Percentiles rank a stretch among this genome's conserved stretches.
Conservation (phyloP, 2,113 vertebrate species). For the Gobius niger region DNA sequence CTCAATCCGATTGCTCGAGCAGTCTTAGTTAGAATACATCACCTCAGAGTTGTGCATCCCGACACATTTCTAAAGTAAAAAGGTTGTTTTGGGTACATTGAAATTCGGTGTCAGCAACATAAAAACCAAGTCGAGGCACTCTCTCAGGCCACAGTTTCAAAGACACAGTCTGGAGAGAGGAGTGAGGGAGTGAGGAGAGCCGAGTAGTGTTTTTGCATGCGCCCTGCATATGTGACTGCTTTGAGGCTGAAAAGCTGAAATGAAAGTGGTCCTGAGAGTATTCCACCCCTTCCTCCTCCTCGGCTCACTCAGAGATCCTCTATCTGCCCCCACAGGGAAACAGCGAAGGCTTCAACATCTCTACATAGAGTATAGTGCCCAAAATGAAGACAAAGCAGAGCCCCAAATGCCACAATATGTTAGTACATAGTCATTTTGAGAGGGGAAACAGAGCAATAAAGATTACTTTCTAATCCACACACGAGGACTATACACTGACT, state of each 20-base stretch:
- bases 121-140: slow-evolving; percentile 1
- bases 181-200: background rate
- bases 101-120: slow-evolving; percentile 18
- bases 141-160: slow-evolving; percentile 6
- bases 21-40: too few relatives aligned
- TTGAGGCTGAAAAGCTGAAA: slow-evolving; percentile 36
- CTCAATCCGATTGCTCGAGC: too few relatives aligned
- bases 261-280: slow-evolving; percentile 29
- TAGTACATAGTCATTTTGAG: too few relatives aligned
- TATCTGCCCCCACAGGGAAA: too few relatives aligned
- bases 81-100: background rate
- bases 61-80: background rate
- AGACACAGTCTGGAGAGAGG: background rate
- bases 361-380: too few relatives aligned
- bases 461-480: too few relatives aligned
- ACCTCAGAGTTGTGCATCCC: background rate
- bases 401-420: too few relatives aligned
- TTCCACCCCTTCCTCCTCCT: background rate
- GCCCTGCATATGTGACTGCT: slow-evolving; percentile 24
- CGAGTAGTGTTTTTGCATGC: slow-evolving; percentile 14
- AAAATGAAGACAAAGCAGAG: too few relatives aligned
- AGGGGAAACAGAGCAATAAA: too few relatives aligned
- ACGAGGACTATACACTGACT: too few relatives aligned
- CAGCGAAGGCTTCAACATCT: too few relatives aligned
- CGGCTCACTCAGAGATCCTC: too few relatives aligned